Evolutionary conservation across 2,888 invertebrate species (phyloP).

Genomic region (Tetramorium bicarinatum): DNA sequence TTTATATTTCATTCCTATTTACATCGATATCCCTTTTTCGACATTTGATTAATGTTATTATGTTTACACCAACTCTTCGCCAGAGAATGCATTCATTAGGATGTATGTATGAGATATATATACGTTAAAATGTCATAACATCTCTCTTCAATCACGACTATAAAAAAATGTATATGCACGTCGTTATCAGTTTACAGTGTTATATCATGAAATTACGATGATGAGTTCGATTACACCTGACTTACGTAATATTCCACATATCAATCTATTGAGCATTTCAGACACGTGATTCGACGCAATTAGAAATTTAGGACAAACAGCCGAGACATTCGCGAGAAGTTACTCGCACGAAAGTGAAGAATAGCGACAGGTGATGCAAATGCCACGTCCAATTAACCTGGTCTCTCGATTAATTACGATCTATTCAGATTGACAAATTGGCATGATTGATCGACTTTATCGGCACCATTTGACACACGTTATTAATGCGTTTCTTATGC

Average conservation of each 20-base stretch:
- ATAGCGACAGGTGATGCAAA: conserved; percentile 62
- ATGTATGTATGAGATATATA: not conserved
- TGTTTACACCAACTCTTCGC: not conserved
- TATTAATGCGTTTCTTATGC: conserved; percentile 49
- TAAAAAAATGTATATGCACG: not conserved
- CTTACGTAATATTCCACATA: conserved; percentile 31
- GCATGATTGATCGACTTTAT: conserved; percentile 76
- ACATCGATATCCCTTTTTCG: not conserved
- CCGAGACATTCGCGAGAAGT: conserved; percentile 28
- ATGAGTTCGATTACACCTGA: not conserved
- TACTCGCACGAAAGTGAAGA: conserved; percentile 38
- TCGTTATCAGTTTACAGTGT: conserved; percentile 28
- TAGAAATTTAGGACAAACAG: conserved; percentile 47
- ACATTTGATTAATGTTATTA: not conserved
- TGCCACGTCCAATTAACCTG: conserved; percentile 75
- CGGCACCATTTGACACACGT: conserved; percentile 55
- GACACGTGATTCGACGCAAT: conserved; percentile 20
- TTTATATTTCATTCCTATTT: not conserved
- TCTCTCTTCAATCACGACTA: not conserved
- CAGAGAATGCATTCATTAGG: too few relatives aligned
- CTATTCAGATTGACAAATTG: conserved; percentile 70
- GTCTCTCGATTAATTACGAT: conserved; percentile 73
- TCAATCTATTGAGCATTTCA: not conserved
- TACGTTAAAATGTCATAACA: not conserved
- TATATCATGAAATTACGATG: not conserved